These are phyloP conservation scores for Ganaspis brasiliensis DNA, from an alignment of 2,888 invertebrate species.

Conservation along the genomic window DNA sequence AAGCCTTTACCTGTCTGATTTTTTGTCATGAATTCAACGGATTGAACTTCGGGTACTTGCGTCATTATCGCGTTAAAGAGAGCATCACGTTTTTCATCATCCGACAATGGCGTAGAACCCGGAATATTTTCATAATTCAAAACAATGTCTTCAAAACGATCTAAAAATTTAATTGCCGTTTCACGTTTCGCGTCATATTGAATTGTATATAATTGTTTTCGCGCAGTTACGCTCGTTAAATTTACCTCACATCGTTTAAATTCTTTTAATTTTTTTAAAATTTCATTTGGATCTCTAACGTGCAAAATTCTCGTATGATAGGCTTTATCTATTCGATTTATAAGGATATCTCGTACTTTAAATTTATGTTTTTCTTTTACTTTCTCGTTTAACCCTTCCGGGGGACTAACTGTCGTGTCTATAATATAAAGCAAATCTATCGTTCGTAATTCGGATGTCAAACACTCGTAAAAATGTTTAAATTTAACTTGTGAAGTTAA, in stretches of 20 bases:
- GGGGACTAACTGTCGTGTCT: conserved; percentile 32
- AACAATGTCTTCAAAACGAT: conserved; percentile 56
- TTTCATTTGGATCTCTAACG: conserved; percentile 46
- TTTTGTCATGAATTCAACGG: no score
- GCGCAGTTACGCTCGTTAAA: conserved; percentile 38
- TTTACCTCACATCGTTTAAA: conserved; percentile 49
- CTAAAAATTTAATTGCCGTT: conserved; percentile 52
- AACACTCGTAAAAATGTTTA: conserved; percentile 55
- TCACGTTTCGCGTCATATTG: conserved; percentile 36
- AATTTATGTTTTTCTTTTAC: no score
- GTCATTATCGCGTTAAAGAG: conserved; percentile 47
- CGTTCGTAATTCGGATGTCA: conserved; percentile 54
- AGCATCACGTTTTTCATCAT: conserved; percentile 50
- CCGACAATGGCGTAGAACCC: conserved; percentile 33
- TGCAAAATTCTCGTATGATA: conserved; percentile 15
- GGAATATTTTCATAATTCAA: conserved; percentile 52
- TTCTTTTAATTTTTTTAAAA: conserved; percentile 12
- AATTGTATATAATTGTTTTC: conserved; percentile 47
- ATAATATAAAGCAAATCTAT: conserved; percentile 55
- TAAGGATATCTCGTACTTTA: no score
- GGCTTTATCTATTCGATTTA: conserved; percentile 31
- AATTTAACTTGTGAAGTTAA: conserved; percentile 51
- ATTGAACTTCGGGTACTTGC: not conserved
- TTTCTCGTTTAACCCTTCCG: conserved; percentile 27
- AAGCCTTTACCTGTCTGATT: no score